Conservation (phyloP, 35 echinoderm and acorn worm species). For the Ptychodera flava region DNA sequence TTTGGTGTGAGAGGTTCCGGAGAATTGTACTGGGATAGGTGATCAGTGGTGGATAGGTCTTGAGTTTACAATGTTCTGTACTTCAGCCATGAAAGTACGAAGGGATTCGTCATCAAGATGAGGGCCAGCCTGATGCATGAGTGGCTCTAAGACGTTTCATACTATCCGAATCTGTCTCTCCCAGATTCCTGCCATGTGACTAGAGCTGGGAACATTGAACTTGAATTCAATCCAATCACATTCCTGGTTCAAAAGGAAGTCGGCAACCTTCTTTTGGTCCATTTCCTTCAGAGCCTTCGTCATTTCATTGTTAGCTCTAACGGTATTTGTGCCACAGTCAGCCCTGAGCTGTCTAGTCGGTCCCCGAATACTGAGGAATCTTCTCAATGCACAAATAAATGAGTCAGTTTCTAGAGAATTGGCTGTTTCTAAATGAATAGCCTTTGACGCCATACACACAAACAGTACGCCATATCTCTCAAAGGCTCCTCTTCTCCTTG, state of each 20-base stretch:
- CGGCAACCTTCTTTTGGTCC: neutral
- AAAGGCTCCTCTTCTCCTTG: conserved; percentile 9
- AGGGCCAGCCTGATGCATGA: neutral
- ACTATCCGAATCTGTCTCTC: conserved; percentile 41
- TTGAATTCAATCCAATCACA: conserved; percentile 29
- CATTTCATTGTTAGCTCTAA: conserved; percentile 18
- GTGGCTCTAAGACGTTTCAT: neutral
- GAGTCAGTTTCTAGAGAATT: conserved; percentile 7
- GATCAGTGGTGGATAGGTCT: neutral
- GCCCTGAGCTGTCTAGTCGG: conserved; percentile 34
- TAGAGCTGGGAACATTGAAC: conserved; percentile 55
- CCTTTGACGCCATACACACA: conserved; percentile 12
- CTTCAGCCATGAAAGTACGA: neutral
- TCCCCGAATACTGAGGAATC: neutral
- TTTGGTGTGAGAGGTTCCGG: conserved; percentile 32
- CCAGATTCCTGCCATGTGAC: conserved; percentile 64
- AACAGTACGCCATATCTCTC: conserved; percentile 34
- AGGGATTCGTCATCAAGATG: neutral
- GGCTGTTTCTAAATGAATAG: conserved; percentile 11
- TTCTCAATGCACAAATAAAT: neutral
- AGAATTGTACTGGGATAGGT: neutral
- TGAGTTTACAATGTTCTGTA: conserved; percentile 1
- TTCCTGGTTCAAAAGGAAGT: neutral
- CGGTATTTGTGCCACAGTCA: conserved; percentile 34
- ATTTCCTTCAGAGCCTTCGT: neutral